Percentiles rank a stretch among this genome's conserved stretches.
Evolutionary conservation across 2,113 vertebrate genomes (phyloP).

Genomic region (Daphoenositta chrysoptera): DNA sequence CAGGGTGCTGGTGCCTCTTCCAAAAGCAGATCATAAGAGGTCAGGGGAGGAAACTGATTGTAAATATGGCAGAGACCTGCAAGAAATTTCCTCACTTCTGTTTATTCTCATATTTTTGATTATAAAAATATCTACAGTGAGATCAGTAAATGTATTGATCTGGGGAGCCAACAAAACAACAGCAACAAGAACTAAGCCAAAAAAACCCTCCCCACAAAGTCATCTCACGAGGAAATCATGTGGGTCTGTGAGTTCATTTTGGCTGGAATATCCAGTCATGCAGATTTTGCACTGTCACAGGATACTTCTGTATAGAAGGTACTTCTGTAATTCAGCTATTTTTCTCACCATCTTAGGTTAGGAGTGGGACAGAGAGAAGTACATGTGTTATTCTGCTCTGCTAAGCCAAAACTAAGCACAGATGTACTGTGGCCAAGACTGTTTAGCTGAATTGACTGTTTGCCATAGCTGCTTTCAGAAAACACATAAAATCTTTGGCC

Average conservation of each 20-base stretch:
- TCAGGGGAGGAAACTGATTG: background rate
- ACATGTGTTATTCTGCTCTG: slow-evolving; percentile 11
- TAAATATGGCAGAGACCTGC: background rate
- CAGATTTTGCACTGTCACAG: slow-evolving; percentile 22
- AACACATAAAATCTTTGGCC: background rate
- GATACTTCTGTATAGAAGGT: slow-evolving; percentile 24
- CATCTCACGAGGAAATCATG: background rate
- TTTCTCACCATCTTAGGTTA: slow-evolving; percentile 31
- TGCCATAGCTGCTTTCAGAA: slow-evolving; percentile 13
- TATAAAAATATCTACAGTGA: background rate
- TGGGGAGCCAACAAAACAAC: background rate
- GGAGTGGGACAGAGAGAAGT: slow-evolving; percentile 21
- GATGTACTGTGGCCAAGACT: background rate
- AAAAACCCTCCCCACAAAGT: background rate
- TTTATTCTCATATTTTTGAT: background rate
- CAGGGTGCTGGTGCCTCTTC: background rate
- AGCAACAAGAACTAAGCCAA: background rate
- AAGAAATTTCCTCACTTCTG: background rate
- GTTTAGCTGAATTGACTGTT: slow-evolving; percentile 33
- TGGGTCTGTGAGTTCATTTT: slow-evolving; percentile 16
- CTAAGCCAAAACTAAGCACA: slow-evolving; percentile 50
- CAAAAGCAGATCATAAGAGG: background rate
- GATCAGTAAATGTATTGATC: background rate
- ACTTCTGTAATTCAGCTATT: slow-evolving; percentile 51
- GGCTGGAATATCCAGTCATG: background rate